Evolutionary conservation across 2,888 invertebrate species (phyloP).

Genomic region (Girardia tigrina): DNA sequence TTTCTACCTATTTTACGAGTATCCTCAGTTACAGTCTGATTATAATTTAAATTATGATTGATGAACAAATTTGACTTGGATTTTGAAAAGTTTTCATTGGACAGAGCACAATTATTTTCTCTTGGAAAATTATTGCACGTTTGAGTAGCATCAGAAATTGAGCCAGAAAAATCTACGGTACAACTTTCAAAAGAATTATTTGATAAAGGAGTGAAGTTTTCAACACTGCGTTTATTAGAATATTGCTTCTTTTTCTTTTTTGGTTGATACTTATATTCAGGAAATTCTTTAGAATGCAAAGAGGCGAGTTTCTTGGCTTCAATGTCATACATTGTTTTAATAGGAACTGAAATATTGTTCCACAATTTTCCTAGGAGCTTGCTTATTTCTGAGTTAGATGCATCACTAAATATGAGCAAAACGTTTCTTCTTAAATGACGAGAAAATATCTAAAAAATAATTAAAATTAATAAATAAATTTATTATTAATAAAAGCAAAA

Average conservation of each 20-base stretch:
- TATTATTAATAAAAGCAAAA: neutral
- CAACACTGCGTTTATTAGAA: neutral
- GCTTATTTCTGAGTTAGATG: constrained; percentile 35
- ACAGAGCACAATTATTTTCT: neutral
- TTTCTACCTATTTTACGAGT: neutral
- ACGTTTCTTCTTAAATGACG: constrained; percentile 34
- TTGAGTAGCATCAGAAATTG: neutral
- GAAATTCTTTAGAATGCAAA: constrained; percentile 32
- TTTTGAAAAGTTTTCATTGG: neutral
- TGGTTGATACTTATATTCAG: constrained; percentile 35
- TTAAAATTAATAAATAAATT: neutral
- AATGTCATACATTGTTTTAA: constrained; percentile 32
- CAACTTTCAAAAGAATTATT: neutral
- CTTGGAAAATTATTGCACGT: neutral
- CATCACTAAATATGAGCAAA: constrained; percentile 30
- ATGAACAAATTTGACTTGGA: neutral
- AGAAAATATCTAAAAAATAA: constrained; percentile 32
- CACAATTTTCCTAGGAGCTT: constrained; percentile 35
- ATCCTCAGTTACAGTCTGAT: neutral
- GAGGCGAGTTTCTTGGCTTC: constrained; percentile 30
- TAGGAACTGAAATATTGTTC: neutral
- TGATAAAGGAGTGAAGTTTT: neutral
- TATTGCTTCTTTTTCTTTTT: constrained; percentile 32
- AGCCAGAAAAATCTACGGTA: neutral
- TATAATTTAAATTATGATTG: neutral